Evolutionary conservation across 1,140 invertebrate species (phyloP), one percentile per base, ranked within the genome.

Genomic region (Polypedilum vanderplanki): DNA sequence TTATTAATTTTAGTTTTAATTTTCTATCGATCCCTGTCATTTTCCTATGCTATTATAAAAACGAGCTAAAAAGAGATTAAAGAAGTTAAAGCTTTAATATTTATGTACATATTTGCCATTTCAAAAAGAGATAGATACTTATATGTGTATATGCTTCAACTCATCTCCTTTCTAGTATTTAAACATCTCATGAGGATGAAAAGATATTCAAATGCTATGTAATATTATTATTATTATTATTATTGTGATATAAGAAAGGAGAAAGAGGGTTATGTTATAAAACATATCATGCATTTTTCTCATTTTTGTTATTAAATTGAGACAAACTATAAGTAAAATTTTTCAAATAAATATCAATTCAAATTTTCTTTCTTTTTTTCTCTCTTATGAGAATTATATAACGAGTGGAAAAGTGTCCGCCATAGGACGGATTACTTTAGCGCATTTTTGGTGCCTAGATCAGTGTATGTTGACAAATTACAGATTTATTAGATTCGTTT

Each of bases 41-140:
- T 33, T 33, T 33, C 5, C 24, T 33, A 3, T 3, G 24, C 5
- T 1, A 33, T 33, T 33, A 57, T 12, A 57, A 57, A 57, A 15
- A 57, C 24, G 46, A 57, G 46, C 12, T n/a, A 57, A 15, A 46
- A 57, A 57, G 46, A 57, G 46, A 57, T 57, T 57, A 57, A 57
- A 57, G 46, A n/a, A 57, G 46, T 57, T n/a, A 57, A 57, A 57
- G 46, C 46, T 57, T 57, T 57, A 57, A 57, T 57, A 57, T 57
- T 57, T 57, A 57, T 57, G 46, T 57, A 57, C 46, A 57, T 57
- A 57, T 57, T 57, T 57, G 46, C 46, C 46, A 57, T 57, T 57
- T 57, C n/a, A 57, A 12, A 57, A 57, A 46, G 9, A 46, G 41
- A 46, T 10, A 46, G 46, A 57, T 12, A 57, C 3, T n/a, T 57